Evolutionary conservation across 64 coral and sea anemone genomes (phyloP), one percentile per base, ranked within the genome.

Genomic region (Porites australiensis): DNA sequence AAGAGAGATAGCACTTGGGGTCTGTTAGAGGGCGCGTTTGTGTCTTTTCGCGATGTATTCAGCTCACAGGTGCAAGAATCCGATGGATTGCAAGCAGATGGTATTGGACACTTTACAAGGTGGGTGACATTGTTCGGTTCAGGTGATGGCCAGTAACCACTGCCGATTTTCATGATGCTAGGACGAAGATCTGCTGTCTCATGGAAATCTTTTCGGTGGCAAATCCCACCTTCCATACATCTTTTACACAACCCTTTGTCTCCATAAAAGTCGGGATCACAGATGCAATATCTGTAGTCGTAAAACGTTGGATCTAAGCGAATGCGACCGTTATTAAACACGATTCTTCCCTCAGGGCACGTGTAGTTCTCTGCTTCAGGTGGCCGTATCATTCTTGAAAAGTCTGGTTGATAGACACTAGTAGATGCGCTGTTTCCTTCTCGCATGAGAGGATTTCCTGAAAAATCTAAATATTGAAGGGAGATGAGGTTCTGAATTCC

Each of bases 61-160:
- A 76, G 54, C 12, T 12, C 12, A 57, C 54, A 57, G 46, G 73
- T 76, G 44, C 73, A 76, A 47, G 73, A 76, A 16, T 15, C 73
- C 8, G 47, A 19, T 51, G 73, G 73, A 52, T 76, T 76, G 16
- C 73, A 76, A 3, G 79, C 57, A 64, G 79, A 4, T 45, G 54
- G 12, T 13, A 82, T 58, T 64, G 79, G 22, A 16, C 79, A 82
- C n/a, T 82, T 63, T 16, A 65, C 87, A 11, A 89, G 45, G 61
- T 89, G 87, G 2, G 87, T 89, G 57, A 19, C 74, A 77, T 51
- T 89, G 7, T 50, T 89, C 47, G 87, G 44, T 77, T 45, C 43
- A n/a, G 87, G 87, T 20, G 87, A 89, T 66, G 87, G 87, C 87
- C 87, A 89, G 60, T 89, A 89, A 44, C 87, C 74, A 75, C 21